Evolutionary conservation across 2,113 vertebrate genomes (phyloP).

Genomic region (Cynoglossus semilaevis): DNA sequence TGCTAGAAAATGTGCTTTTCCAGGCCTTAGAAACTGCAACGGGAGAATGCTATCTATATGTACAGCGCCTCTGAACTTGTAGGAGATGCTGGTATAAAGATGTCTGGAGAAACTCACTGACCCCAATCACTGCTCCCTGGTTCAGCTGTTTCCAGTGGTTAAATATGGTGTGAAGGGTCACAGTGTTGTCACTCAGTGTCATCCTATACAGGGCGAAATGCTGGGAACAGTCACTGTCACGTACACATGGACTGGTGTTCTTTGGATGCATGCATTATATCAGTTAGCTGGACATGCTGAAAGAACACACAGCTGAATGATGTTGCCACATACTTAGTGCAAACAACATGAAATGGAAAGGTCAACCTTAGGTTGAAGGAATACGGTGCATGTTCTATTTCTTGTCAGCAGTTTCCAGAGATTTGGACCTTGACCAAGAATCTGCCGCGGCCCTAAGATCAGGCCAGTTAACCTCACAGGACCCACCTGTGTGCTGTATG

Average conservation of each 20-base stretch:
- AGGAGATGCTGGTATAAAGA: background rate
- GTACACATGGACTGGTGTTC: background rate
- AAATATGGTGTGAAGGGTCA: conserved; percentile 9
- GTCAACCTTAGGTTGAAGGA: conserved; percentile 2
- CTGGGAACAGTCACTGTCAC: background rate
- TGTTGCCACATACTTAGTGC: background rate
- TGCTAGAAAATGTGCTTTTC: too few species aligned
- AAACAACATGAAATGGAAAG: conserved; percentile 6
- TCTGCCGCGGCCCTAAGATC: background rate
- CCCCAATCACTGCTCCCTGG: background rate
- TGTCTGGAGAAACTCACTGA: conserved; percentile 4
- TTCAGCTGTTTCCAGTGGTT: background rate
- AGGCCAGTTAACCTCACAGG: background rate
- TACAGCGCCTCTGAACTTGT: background rate
- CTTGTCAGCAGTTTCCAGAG: background rate
- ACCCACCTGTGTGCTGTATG: background rate
- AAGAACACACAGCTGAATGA: conserved; percentile 6
- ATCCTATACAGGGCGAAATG: background rate
- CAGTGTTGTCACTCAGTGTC: conserved; percentile 10
- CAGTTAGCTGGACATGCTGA: background rate
- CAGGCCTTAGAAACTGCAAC: too few species aligned
- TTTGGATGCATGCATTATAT: background rate
- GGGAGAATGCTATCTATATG: too few species aligned
- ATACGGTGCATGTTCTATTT: background rate
- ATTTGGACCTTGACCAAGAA: background rate